Base-by-base conservation (phyloP, 1,140 invertebrate genomes). In the Vanessa tameamea region DNA sequence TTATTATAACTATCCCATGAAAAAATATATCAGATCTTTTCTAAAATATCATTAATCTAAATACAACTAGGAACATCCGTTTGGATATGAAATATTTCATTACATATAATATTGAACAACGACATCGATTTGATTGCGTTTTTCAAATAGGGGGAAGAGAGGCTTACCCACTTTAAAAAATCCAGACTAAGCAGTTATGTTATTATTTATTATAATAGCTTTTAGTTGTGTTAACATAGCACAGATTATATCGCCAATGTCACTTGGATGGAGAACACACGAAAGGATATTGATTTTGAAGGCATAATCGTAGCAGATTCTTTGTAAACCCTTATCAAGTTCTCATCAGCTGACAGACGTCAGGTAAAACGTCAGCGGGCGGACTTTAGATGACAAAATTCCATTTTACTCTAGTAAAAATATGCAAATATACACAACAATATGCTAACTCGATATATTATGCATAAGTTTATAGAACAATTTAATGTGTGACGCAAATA, bases 21-120 rank as follows among this genome's bases (percentile, higher is more conserved):
- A 69, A 68, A 64, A 59, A 69, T 69, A 31, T 31, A 69, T 69
- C 66, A 69, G 66, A 69, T 59, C 66, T 57, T 43, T 59, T 57
- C 31, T 43, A 53, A 16, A 43, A 64, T 71, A 53, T 55, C 31
- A 71, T 51, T 43, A 71, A 5, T 20, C 31, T 71, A 64, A 51
- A 71, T 64, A 43, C 6, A 71, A 20, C 61, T 71, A 71, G 69
- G 69, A 71, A 71, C 69, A 50, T 61, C 67, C 66, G 37, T 50
- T 50, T 53, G 31, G 64, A 68, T 65, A 72, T 75, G 59, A 61
- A 71, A 67, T 73, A 71, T 13, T 23, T 43, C 64, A 69, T 79
- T 75, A 31, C 26, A 31, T 31, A 75, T 68, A 78, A 70, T 64
- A 53, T 26, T 15, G 3, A 11, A 67, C 53, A 13, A 23, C 50